These are phyloP conservation scores for Cotesia congregata DNA, from an alignment of 2,888 invertebrate genomes.

Conservation along the genomic window DNA sequence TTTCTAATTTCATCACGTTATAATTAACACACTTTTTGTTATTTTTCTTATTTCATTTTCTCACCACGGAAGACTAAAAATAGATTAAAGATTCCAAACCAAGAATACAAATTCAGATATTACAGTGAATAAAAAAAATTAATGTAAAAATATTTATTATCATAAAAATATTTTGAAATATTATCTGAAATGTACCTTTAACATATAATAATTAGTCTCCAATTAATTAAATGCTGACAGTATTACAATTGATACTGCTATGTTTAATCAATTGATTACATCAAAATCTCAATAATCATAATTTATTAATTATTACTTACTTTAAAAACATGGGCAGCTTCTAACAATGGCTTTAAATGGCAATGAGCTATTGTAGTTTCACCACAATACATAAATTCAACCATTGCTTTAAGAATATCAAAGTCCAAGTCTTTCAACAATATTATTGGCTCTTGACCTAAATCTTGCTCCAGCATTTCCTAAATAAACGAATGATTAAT, in stretches of 20 bases:
- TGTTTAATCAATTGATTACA: not conserved
- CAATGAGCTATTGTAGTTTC: conserved; percentile 80
- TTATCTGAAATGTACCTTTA: too few relatives aligned
- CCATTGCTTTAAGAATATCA: conserved; percentile 78
- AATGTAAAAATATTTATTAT: too few relatives aligned
- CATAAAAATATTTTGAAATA: too few relatives aligned
- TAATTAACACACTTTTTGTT: too few relatives aligned
- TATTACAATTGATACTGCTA: not conserved
- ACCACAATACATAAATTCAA: conserved; percentile 85
- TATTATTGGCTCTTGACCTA: conserved; percentile 71
- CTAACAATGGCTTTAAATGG: conserved; percentile 78
- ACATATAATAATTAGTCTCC: too few relatives aligned
- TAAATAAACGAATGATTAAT: conserved; percentile 48
- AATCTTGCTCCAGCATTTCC: conserved; percentile 70
- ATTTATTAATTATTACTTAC: conserved; percentile 64
- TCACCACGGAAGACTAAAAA: too few relatives aligned
- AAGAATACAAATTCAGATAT: too few relatives aligned
- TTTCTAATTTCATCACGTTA: too few relatives aligned
- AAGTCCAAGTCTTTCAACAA: conserved; percentile 79
- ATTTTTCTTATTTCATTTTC: too few relatives aligned
- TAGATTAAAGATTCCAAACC: too few relatives aligned
- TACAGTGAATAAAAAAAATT: too few relatives aligned
- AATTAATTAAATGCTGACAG: too few relatives aligned
- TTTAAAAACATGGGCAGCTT: conserved; percentile 80
- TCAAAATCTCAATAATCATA: conserved; percentile 16